Percentiles rank a stretch among this genome's conserved stretches.
phyloP scores from a whole-genome alignment of 2,888 invertebrate genomes.

The Pycnomerus fuliginosus region DNA sequence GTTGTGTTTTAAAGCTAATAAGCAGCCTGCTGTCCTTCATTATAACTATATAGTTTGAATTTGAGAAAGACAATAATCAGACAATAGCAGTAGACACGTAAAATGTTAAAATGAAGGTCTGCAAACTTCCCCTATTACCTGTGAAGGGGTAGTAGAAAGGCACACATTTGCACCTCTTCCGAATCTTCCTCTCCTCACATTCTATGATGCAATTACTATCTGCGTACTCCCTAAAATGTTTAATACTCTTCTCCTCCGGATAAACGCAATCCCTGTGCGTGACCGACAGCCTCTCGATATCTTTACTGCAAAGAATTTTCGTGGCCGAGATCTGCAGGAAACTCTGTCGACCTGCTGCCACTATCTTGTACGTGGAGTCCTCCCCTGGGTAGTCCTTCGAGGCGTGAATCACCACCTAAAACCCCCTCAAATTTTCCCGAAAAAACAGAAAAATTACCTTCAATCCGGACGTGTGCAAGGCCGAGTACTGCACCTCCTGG shows the following conservation, averaged over 20 bases:
- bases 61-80: no score
- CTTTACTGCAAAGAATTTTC: constrained; percentile 33
- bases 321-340: constrained; percentile 36
- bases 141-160: constrained; percentile 40
- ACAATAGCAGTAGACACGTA: no score
- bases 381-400: constrained; percentile 39
- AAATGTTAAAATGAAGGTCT: no score
- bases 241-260: constrained; percentile 29
- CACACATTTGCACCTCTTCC: constrained; percentile 41
- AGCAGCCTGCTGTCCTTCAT: no score
- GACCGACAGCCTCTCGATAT: constrained; percentile 32
- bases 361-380: constrained; percentile 26
- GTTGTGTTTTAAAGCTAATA: no score
- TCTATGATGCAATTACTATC: constrained; percentile 44
- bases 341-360: constrained; percentile 27
- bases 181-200: constrained; percentile 33
- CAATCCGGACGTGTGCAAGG: constrained; percentile 32
- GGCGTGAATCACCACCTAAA: constrained; percentile 40
- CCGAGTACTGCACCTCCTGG: constrained; percentile 29
- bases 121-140: constrained; percentile 24
- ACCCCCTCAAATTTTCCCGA: constrained; percentile 1
- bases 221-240: constrained; percentile 39
- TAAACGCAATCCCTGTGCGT: constrained; percentile 41
- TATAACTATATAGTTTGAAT: no score
- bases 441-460: constrained; percentile 31